phyloP scores from a whole-genome alignment of 2,113 vertebrate genomes.

The Embiotoca jacksoni region DNA sequence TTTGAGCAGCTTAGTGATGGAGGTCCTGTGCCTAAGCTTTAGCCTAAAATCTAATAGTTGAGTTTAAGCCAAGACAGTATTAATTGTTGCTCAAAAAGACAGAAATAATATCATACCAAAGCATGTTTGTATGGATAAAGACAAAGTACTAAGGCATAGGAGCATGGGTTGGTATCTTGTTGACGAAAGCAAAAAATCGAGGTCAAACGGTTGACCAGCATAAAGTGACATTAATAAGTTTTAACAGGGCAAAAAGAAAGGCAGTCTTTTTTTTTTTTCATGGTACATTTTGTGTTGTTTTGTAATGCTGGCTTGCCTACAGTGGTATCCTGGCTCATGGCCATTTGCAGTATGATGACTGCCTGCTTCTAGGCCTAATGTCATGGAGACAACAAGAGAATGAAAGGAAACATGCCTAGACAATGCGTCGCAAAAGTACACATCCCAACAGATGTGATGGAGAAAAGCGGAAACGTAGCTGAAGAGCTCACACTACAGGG shows the following conservation, averaged over 20 bases:
- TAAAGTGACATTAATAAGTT: neutral
- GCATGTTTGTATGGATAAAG: constrained; percentile 15
- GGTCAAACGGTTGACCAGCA: constrained; percentile 5
- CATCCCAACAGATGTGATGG: constrained; percentile 76
- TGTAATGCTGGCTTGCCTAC: constrained; percentile 45
- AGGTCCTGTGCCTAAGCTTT: constrained; percentile 42
- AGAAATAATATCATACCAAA: constrained; percentile 29
- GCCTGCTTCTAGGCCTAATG: constrained; percentile 52
- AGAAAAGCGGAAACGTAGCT: constrained; percentile 61
- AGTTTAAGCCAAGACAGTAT: constrained; percentile 48
- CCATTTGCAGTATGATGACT: constrained; percentile 63
- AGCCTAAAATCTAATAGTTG: constrained; percentile 62
- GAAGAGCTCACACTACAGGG: constrained; percentile 59
- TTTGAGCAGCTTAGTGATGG: constrained; percentile 59
- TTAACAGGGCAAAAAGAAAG: constrained; percentile 3
- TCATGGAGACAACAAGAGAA: constrained; percentile 66
- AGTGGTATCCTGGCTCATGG: constrained; percentile 64
- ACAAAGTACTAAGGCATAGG: neutral
- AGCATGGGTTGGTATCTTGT: neutral
- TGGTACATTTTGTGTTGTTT: constrained; percentile 42
- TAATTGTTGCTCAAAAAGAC: constrained; percentile 56
- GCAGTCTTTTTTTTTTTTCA: constrained; percentile 7
- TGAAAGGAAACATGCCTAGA: constrained; percentile 79
- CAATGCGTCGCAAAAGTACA: constrained; percentile 72
- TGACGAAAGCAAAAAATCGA: constrained; percentile 1